Conservation (phyloP, 1,140 invertebrate genomes). For the Tetramorium alpestre region DNA sequence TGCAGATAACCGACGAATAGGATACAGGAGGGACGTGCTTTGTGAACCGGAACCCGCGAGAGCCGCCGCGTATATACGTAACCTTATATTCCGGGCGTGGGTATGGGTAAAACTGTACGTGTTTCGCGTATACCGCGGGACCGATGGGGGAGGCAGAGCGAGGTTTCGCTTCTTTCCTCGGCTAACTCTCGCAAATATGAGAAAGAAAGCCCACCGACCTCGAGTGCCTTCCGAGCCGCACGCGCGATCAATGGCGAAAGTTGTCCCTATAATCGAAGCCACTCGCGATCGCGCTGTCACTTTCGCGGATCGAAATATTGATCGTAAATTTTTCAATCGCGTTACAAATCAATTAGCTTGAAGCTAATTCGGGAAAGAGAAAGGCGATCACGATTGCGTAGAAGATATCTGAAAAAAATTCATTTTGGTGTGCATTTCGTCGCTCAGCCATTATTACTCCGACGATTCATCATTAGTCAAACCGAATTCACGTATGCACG, state of each 20-base stretch:
- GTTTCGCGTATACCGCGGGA: slow-evolving; percentile 12
- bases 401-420: background rate
- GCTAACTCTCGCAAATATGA: slow-evolving; percentile 23
- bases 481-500: background rate
- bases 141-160: background rate
- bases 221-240: background rate
- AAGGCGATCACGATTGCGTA: background rate
- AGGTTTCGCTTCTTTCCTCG: background rate
- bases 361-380: background rate
- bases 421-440: background rate
- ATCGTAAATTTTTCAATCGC: background rate
- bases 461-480: slow-evolving; percentile 18
- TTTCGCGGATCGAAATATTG: background rate
- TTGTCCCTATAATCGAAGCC: background rate
- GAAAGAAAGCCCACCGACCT: background rate
- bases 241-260: background rate
- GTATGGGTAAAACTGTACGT: slow-evolving; percentile 19
- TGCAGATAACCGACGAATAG: slow-evolving; percentile 79
- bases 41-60: slow-evolving; percentile 81
- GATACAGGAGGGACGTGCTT: slow-evolving; percentile 78
- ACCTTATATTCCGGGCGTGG: slow-evolving; percentile 28
- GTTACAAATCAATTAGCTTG: background rate
- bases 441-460: background rate
- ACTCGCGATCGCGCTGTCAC: background rate
- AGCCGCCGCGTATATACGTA: slow-evolving; percentile 68